Evolutionary conservation across 1,140 invertebrate genomes (phyloP).

Genomic region (Reticulitermes speratus): DNA sequence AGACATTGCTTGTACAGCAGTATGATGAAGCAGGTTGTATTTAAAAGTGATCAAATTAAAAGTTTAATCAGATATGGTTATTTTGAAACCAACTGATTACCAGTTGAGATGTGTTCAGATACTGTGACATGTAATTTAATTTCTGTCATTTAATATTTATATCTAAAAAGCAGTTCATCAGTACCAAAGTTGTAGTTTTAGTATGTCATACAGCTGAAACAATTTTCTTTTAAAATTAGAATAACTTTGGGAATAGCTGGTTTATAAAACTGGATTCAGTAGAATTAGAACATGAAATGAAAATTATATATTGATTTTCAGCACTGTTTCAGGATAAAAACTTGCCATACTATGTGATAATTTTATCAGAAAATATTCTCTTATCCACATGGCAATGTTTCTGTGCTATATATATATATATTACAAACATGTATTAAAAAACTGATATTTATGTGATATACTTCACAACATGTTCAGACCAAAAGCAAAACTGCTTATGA

Average conservation of each 20-base stretch:
- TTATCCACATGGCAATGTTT: conserved; percentile 5
- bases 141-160: too few species aligned
- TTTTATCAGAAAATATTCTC: conserved; percentile 11
- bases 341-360: background rate
- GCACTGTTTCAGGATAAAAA: background rate
- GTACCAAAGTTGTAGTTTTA: too few species aligned
- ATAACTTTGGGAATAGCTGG: background rate
- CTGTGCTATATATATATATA: background rate
- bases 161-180: too few species aligned
- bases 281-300: background rate
- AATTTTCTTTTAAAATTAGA: too few species aligned
- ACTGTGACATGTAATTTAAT: too few species aligned
- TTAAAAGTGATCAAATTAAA: too few species aligned
- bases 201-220: too few species aligned
- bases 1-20: too few species aligned
- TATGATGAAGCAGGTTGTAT: too few species aligned
- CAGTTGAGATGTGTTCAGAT: too few species aligned
- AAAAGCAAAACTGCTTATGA: background rate
- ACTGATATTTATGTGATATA: background rate
- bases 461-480: background rate
- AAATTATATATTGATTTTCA: conserved; percentile 7
- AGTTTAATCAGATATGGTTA: too few species aligned
- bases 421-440: conserved; percentile 2
- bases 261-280: background rate
- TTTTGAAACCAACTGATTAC: too few species aligned